A percentile compares a stretch with the other conserved stretches of the same genome.
These are phyloP conservation scores for Colius striatus DNA, from an alignment of 2,113 vertebrate genomes.

Conservation along the genomic window DNA sequence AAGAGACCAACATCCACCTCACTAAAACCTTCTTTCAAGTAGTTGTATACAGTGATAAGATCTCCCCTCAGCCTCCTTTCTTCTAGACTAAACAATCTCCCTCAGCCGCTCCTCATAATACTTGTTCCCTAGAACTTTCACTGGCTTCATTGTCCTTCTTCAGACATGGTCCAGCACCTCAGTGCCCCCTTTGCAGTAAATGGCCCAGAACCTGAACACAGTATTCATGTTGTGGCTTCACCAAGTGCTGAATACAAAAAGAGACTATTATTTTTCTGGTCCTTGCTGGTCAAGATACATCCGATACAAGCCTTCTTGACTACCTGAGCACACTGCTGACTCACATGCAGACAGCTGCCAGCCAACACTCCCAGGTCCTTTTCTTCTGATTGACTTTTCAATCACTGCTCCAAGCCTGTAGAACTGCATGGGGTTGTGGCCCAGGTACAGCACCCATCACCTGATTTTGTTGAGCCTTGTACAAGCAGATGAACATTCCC, in stretches of 20 bases:
- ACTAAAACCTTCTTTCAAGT: background rate
- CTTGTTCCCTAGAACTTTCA: background rate
- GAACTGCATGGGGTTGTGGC: background rate
- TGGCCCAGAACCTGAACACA: background rate
- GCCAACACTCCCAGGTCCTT: background rate
- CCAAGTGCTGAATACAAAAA: fast-evolving
- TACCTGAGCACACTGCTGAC: background rate
- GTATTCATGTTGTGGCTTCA: fast-evolving
- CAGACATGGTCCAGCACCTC: fast-evolving
- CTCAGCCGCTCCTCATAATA: fast-evolving
- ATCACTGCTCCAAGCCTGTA: background rate
- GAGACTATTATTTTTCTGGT: fast-evolving
- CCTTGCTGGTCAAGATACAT: background rate
- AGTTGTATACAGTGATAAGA: fast-evolving
- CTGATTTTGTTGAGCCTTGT: background rate
- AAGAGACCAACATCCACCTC: fast-evolving
- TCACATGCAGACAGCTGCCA: fast-evolving
- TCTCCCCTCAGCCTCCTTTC: background rate
- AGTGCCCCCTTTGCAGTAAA: background rate
- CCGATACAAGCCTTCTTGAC: background rate
- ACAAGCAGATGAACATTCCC: fast-evolving
- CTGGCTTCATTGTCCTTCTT: fast-evolving
- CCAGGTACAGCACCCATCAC: background rate
- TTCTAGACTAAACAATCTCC: background rate
- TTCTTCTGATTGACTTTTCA: background rate